Evolutionary conservation across 2,113 vertebrate genomes (phyloP).

Genomic region (Neopipo cinnamomea): DNA sequence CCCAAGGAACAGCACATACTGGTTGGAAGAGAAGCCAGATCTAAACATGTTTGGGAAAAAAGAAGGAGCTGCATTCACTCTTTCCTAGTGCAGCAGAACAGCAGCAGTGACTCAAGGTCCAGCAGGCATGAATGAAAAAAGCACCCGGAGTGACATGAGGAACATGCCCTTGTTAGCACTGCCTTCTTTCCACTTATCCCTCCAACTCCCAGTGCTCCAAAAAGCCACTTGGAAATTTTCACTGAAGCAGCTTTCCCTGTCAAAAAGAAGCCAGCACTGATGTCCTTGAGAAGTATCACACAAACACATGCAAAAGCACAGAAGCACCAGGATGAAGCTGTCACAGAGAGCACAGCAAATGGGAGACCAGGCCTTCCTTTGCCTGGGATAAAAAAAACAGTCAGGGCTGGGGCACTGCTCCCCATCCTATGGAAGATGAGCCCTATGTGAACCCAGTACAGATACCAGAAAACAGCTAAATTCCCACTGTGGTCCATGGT

Average conservation of each 20-base stretch:
- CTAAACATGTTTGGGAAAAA: not conserved
- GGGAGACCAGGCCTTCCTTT: not conserved
- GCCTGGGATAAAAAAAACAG: not conserved
- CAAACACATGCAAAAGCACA: not conserved
- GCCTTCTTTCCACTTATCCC: not conserved
- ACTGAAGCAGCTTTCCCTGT: not conserved
- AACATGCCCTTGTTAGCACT: not conserved
- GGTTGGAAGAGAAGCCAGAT: not conserved
- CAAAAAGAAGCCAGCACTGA: not conserved
- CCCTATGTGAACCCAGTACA: not conserved
- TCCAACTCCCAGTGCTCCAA: not conserved
- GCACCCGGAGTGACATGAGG: not conserved
- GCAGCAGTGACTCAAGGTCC: not conserved
- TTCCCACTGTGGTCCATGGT: not conserved
- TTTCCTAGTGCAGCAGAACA: not conserved
- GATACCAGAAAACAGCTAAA: not conserved
- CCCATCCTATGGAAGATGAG: not conserved
- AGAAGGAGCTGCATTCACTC: not conserved
- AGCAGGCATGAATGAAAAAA: not conserved
- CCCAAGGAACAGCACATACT: not conserved
- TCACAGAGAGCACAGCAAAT: not conserved
- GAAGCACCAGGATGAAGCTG: not conserved
- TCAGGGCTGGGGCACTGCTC: not conserved
- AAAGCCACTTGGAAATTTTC: not conserved
- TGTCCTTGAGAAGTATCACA: not conserved